phyloP scores from a whole-genome alignment of 1,140 invertebrate genomes.

The Rhagoletis zephyria region DNA sequence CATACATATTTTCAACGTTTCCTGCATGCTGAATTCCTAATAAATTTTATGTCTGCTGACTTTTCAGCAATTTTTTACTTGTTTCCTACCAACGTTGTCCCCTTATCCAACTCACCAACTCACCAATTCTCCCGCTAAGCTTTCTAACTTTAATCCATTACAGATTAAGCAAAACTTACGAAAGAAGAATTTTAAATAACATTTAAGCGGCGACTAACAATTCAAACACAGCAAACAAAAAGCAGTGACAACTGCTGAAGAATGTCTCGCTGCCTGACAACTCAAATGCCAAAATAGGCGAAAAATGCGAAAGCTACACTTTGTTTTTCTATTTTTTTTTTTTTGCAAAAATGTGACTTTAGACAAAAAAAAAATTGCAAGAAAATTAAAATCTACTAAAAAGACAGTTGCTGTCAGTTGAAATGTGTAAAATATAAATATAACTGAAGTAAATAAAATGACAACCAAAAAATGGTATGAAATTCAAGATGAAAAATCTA shows the following conservation, averaged over 20 bases:
- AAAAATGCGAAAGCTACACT: background rate
- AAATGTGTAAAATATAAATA: background rate
- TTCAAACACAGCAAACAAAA: background rate
- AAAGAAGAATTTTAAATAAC: background rate
- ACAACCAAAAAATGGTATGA: background rate
- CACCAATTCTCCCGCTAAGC: too few species aligned
- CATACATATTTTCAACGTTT: too few species aligned
- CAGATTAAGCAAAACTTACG: background rate
- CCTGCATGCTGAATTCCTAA: too few species aligned
- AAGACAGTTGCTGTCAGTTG: conserved; percentile 13
- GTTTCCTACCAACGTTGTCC: background rate
- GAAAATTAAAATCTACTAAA: conserved; percentile 9
- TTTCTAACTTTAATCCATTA: too few species aligned
- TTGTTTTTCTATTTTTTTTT: background rate
- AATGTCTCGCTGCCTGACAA: background rate
- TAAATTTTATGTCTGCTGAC: too few species aligned
- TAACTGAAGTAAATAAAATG: conserved; percentile 20
- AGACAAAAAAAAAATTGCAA: background rate
- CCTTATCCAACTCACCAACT: too few species aligned
- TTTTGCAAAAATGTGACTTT: background rate
- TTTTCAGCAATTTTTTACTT: background rate
- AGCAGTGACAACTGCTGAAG: background rate
- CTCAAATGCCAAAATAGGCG: background rate
- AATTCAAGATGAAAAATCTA: conserved; percentile 28
- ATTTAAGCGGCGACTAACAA: background rate